Conservation (phyloP, 2,113 vertebrate species). For the Melierax canorus region DNA sequence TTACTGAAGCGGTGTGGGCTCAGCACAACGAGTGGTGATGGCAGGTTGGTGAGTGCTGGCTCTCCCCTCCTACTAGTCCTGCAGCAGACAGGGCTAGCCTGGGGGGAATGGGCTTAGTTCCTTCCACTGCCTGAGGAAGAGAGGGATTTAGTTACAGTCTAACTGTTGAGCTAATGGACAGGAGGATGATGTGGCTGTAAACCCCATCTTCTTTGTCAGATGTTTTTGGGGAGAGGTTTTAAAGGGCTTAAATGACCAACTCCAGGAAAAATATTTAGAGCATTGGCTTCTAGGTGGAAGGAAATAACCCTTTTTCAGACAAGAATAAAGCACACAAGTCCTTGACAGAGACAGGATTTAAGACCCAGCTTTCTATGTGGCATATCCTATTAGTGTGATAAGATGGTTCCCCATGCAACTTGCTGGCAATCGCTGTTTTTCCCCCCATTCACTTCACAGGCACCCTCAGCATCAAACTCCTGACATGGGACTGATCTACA, state of each 20-base stretch:
- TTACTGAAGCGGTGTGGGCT: not conserved
- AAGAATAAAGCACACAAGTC: not conserved
- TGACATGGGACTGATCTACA: not conserved
- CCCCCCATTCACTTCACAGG: not conserved
- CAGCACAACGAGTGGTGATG: accelerated
- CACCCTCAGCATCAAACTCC: not conserved
- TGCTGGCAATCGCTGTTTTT: not conserved
- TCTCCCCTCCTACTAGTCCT: not conserved
- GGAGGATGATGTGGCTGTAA: not conserved
- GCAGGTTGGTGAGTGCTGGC: not conserved
- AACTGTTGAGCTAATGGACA: not conserved
- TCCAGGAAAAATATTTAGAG: not conserved
- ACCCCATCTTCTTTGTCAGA: not conserved
- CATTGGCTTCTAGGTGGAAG: not conserved
- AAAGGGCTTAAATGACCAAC: not conserved
- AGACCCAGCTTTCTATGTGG: not conserved
- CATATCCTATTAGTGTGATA: not conserved
- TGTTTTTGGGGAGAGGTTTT: not conserved
- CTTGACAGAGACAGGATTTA: not conserved
- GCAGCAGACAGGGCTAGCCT: not conserved
- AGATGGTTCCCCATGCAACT: not conserved
- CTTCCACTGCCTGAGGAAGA: not conserved
- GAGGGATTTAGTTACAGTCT: not conserved
- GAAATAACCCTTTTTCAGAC: not conserved
- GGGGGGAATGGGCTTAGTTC: not conserved